Base-by-base conservation (phyloP, 2,797 vertebrate genomes). In the Scomberomorus guttatus region DNA sequence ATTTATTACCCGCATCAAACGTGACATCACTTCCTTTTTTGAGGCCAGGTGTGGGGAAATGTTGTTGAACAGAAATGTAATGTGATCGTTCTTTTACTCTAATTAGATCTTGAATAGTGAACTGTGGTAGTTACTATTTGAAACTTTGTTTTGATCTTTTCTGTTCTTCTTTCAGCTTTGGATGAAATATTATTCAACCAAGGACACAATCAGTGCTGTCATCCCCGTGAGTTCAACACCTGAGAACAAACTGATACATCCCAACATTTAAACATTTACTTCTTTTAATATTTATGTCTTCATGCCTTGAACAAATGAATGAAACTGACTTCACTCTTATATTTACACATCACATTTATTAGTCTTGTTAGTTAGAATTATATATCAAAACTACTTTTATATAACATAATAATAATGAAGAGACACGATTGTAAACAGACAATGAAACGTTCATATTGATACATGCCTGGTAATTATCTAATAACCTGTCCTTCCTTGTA, bases 151-250 rank as follows among this genome's bases (percentile, higher is more conserved):
- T 69, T 69, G 0, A 56, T 39, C 1, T 24, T 44, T 12, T 22
- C 32, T 62, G 3, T 39, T 60, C 1, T 69, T 46, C 61, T 61
- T 63, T 42, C 91, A 99, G 98, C 96, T 99, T 65, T 99, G 98
- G 98, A 97, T 95, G 93, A 94, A 96, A n/a, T 98, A 96, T 91
- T 98, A 95, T 87, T 95, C 97, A 51, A 92, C 91, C 59, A 97
- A 97, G 90, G 96, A 99, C 87, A 97, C 97, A 0, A 95, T 99
- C 93, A 97, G 97, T 57, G 97, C 98, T 6, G 95, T 96, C 85
- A 97, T 99, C 91, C 97, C 98, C 55, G 98, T 99, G 93, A 97
- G 98, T 96, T 54, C 1, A 2, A 20, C 81, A 10, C 27, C 14
- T 10, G 4, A 57, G 13, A 5, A 18, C 17, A 17, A 4, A 10